Evolutionary conservation across 2,113 vertebrate species (phyloP).

Genomic region (Nothobranchius kuhntae): DNA sequence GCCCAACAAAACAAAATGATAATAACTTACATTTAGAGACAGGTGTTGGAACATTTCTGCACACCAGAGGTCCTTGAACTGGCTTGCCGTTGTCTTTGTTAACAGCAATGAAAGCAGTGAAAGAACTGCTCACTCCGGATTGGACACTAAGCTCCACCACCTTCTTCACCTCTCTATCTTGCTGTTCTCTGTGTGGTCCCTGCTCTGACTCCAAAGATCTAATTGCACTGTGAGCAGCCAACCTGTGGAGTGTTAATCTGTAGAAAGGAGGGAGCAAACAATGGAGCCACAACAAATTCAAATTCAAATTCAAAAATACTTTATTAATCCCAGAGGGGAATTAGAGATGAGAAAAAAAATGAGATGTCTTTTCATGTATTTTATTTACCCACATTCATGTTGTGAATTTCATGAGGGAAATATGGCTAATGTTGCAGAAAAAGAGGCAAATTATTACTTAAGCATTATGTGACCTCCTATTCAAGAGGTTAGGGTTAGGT

Average conservation of each 20-base stretch:
- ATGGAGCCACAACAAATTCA: too few species aligned
- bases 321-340: too few species aligned
- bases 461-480: too few species aligned
- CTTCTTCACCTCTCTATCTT: constrained; percentile 50
- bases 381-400: too few species aligned
- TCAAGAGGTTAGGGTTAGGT: too few species aligned
- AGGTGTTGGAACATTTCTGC: constrained; percentile 7
- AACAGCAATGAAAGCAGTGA: constrained; percentile 82
- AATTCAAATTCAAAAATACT: too few species aligned
- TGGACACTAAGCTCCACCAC: constrained; percentile 79
- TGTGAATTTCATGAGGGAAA: too few species aligned
- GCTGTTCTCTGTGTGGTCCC: constrained; percentile 9
- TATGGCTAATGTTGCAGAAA: too few species aligned
- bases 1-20: too few species aligned
- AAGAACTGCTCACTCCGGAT: constrained; percentile 80
- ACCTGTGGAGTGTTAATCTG: constrained; percentile 80
- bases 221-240: constrained; percentile 80
- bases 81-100: constrained; percentile 61
- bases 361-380: too few species aligned
- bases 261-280: neutral
- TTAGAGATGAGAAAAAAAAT: too few species aligned
- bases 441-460: too few species aligned
- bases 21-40: neutral
- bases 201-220: constrained; percentile 71
- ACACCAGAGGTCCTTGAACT: constrained; percentile 69